These are phyloP conservation scores for Hydroisotoma schaefferi DNA, from an alignment of 2,888 invertebrate species.

Conservation along the genomic window DNA sequence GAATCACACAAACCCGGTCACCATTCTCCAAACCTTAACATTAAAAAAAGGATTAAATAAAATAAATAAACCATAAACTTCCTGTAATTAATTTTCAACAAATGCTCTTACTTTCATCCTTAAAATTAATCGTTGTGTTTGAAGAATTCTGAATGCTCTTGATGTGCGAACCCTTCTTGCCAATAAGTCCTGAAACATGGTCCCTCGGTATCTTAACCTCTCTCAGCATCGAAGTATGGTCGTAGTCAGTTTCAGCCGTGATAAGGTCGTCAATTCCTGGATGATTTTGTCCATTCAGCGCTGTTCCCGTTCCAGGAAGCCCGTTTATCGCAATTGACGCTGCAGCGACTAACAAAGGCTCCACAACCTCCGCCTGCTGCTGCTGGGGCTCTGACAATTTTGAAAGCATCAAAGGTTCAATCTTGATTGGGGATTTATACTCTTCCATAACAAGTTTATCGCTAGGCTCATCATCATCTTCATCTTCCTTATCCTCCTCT, in stretches of 20 bases:
- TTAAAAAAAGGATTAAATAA: conserved; percentile 9
- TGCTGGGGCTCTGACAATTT: background rate
- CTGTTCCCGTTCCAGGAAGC: background rate
- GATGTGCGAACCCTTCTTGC: conserved; percentile 71
- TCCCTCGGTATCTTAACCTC: conserved; percentile 51
- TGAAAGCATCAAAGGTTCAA: background rate
- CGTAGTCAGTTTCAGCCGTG: conserved; percentile 29
- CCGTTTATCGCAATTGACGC: too few relatives aligned
- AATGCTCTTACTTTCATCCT: conserved; percentile 50
- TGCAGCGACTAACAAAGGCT: background rate
- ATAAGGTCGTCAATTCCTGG: background rate
- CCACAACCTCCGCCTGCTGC: background rate
- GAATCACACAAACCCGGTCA: conserved; percentile 65
- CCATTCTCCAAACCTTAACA: conserved; percentile 54
- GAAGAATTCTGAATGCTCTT: conserved; percentile 71
- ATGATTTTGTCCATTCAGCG: background rate
- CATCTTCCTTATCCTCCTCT: background rate
- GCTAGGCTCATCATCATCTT: background rate
- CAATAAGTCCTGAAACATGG: conserved; percentile 54
- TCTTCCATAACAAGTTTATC: too few relatives aligned
- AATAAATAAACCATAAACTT: too few relatives aligned
- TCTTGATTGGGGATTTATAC: too few relatives aligned
- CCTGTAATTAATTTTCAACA: conserved; percentile 7
- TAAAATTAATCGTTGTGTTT: conserved; percentile 61
- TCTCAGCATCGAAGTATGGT: conserved; percentile 17